Evolutionary conservation across 2,888 invertebrate genomes (phyloP), one percentile per base, ranked within the genome.

Genomic region (Maniola hyperantus): DNA sequence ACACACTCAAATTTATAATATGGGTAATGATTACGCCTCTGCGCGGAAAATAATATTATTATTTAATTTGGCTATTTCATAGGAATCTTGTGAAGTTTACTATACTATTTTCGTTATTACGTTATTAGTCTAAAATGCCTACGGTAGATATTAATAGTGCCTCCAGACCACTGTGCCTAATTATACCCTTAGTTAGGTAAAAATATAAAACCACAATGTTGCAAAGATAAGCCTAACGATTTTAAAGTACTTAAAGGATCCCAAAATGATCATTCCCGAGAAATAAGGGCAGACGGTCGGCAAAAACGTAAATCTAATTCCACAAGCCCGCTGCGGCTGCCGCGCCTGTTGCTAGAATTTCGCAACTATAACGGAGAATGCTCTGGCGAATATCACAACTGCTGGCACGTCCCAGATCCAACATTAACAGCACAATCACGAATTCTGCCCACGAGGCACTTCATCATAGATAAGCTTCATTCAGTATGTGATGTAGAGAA

Each of bases 361-460:
- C 77, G 81, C 82, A 86, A 85, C 70, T 78, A 76, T 81, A 85
- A 79, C 80, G 80, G 83, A 80, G 83, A 87, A 82, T 85, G 82
- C 83, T 83, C 82, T 83, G 79, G 83, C 79, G 75, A 83, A 78
- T 79, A 79, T 78, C 77, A 76, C 77, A 77, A 75, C 78, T 74
- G 76, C 76, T 74, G 76, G 82, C 81, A 80, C 83, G 84, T 83
- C 75, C 75, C 74, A 79, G 76, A 78, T 78, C 76, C 81, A 81
- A 82, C 79, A 84, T 84, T 83, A 83, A 86, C 83, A 83, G 84
- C 83, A 79, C 78, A 78, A 86, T 88, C 88, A 89, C 89, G 89
- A 88, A 82, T 82, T 82, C 82, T 74, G 77, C 74, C 83, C 88
- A 89, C 87, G 87, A 88, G 79, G 83, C 77, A 75, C 78, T 86